phyloP scores from a whole-genome alignment of 2,113 vertebrate genomes.

The Serilophus lunatus region DNA sequence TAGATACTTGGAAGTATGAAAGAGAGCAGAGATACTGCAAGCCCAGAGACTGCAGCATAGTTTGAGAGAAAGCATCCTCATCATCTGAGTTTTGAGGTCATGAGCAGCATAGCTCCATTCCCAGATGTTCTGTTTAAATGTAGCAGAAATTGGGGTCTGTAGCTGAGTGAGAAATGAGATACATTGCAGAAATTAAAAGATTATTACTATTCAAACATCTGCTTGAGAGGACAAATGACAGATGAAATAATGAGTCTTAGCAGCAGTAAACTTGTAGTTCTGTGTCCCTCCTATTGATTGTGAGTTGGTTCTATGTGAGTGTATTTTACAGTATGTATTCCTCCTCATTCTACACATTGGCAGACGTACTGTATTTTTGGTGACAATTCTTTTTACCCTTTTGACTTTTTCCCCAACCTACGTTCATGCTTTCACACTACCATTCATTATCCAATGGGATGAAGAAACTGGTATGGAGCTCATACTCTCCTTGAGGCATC shows the following conservation, averaged over 20 bases:
- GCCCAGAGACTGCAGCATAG: neutral
- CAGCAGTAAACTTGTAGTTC: neutral
- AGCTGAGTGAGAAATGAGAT: neutral
- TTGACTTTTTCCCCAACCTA: neutral
- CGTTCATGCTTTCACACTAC: neutral
- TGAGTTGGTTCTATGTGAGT: neutral
- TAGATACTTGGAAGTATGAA: neutral
- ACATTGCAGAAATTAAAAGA: neutral
- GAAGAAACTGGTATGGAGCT: neutral
- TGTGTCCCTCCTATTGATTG: neutral
- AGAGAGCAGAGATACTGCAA: neutral
- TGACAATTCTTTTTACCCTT: neutral
- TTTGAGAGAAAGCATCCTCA: neutral
- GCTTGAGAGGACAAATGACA: neutral
- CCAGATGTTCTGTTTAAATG: neutral
- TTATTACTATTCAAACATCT: neutral
- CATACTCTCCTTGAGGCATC: neutral
- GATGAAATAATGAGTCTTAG: neutral
- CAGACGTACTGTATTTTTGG: neutral
- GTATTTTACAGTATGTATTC: neutral
- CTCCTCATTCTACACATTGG: neutral
- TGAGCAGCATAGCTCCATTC: neutral
- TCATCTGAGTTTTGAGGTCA: neutral
- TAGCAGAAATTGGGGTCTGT: neutral
- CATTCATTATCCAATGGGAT: neutral